Percentiles rank a stretch among this genome's conserved stretches.
phyloP scores from a whole-genome alignment of 2,888 invertebrate species.

The Lottia scabra region DNA sequence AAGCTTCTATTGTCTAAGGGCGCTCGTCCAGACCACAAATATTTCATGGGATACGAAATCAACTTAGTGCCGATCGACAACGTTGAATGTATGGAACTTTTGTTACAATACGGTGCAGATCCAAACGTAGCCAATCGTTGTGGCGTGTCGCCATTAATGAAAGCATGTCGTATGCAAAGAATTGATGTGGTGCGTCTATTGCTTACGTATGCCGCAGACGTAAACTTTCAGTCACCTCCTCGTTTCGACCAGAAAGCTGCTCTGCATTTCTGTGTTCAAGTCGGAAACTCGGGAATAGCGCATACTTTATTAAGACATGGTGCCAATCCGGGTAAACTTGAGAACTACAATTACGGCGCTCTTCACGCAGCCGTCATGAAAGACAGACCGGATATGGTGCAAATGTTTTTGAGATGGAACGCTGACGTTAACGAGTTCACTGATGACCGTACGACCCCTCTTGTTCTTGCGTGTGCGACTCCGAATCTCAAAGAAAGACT shows the following conservation, averaged over 20 bases:
- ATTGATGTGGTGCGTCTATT: conserved; percentile 71
- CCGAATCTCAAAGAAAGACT: conserved; percentile 52
- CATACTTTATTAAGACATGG: conserved; percentile 86
- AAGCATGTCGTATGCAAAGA: conserved; percentile 77
- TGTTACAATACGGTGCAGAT: conserved; percentile 87
- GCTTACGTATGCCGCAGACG: conserved; percentile 84
- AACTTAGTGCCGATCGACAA: conserved; percentile 84
- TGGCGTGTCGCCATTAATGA: conserved; percentile 91
- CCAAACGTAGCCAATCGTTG: conserved; percentile 88
- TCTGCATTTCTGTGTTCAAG: conserved; percentile 88
- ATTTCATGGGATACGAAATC: conserved; percentile 91
- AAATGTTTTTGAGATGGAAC: conserved; percentile 68
- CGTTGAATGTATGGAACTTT: conserved; percentile 82
- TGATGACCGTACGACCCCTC: conserved; percentile 66
- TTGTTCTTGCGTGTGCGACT: conserved; percentile 69
- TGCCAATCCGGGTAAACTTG: conserved; percentile 77
- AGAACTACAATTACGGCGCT: conserved; percentile 79
- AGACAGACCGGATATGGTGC: conserved; percentile 62
- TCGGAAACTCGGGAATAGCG: conserved; percentile 79
- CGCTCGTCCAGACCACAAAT: conserved; percentile 90
- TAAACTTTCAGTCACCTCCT: conserved; percentile 87
- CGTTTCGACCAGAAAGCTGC: conserved; percentile 89
- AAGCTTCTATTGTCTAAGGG: conserved; percentile 82
- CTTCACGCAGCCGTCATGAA: conserved; percentile 84
- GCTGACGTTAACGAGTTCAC: conserved; percentile 70